phyloP scores from a whole-genome alignment of 2,888 invertebrate species.

The Amblyjoppa proteus region DNA sequence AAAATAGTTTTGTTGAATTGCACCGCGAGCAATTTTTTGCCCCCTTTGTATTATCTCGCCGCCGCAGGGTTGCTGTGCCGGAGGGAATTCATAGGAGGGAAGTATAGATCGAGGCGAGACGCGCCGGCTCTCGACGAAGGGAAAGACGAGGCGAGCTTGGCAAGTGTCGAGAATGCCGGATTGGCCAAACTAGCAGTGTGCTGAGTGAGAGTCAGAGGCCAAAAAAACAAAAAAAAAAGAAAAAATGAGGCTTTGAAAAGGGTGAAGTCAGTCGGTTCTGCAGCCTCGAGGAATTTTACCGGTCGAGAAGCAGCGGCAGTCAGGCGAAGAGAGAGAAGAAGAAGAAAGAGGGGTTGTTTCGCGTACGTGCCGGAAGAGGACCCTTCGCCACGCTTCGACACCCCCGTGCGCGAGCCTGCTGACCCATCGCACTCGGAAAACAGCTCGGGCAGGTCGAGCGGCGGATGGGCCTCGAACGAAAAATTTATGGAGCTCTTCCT shows the following conservation, averaged over 20 bases:
- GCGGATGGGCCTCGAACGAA: conserved; percentile 44
- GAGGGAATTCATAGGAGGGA: conserved; percentile 21
- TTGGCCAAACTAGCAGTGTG: conserved; percentile 9
- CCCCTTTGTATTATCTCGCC: background rate
- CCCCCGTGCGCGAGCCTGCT: background rate
- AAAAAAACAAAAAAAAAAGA: background rate
- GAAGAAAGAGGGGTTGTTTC: conserved; percentile 32
- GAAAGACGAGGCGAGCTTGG: background rate
- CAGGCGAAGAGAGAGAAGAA: conserved; percentile 11
- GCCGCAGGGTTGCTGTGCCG: background rate
- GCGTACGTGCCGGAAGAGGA: conserved; percentile 53
- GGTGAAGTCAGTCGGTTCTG: background rate
- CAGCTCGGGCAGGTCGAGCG: conserved; percentile 25
- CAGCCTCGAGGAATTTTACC: conserved; percentile 23
- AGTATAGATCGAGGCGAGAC: conserved; percentile 4
- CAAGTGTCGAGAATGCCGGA: background rate
- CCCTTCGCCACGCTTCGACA: conserved; percentile 60
- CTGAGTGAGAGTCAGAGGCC: conserved; percentile 19
- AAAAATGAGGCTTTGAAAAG: background rate
- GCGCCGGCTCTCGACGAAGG: too few species aligned
- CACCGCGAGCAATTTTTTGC: background rate
- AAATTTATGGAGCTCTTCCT: conserved; percentile 56
- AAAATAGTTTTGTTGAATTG: conserved; percentile 7
- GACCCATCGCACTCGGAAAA: conserved; percentile 32
- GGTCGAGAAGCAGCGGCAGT: background rate